Evolutionary conservation across 2,888 invertebrate species (phyloP).

Genomic region (Autographa pulchrina): DNA sequence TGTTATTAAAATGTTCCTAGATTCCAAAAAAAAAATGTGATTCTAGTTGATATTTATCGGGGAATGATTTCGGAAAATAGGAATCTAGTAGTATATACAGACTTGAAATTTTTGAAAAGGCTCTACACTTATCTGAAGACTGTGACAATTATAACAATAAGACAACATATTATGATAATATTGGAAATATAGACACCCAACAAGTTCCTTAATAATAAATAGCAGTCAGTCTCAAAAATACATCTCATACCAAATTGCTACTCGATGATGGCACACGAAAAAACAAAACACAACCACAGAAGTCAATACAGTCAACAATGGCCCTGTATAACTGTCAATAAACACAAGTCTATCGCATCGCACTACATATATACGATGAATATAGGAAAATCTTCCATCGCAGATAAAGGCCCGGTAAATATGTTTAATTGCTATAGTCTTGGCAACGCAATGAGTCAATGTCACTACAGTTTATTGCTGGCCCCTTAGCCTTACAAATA

Average conservation of each 20-base stretch:
- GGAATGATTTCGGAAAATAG: too few relatives aligned
- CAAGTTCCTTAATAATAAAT: not conserved
- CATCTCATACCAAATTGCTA: not conserved
- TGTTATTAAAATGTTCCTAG: too few relatives aligned
- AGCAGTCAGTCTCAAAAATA: not conserved
- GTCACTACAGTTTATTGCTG: conserved; percentile 53
- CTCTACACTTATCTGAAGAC: too few relatives aligned
- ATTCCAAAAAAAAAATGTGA: too few relatives aligned
- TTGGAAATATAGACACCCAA: too few relatives aligned
- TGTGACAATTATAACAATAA: too few relatives aligned
- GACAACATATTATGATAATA: too few relatives aligned
- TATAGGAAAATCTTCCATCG: conserved; percentile 51
- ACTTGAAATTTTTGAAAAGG: too few relatives aligned
- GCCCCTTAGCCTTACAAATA: conserved; percentile 25
- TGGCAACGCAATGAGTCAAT: conserved; percentile 67
- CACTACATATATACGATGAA: conserved; percentile 37
- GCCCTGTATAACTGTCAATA: conserved; percentile 7
- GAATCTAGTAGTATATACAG: too few relatives aligned
- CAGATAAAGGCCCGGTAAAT: conserved; percentile 62
- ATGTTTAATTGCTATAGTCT: conserved; percentile 54
- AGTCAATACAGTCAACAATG: not conserved
- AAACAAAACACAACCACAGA: not conserved
- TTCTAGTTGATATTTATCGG: too few relatives aligned
- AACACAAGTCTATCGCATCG: conserved; percentile 18
- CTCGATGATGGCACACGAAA: not conserved